These are phyloP conservation scores for Ganaspis brasiliensis DNA, from an alignment of 2,888 invertebrate species.

Conservation along the genomic window DNA sequence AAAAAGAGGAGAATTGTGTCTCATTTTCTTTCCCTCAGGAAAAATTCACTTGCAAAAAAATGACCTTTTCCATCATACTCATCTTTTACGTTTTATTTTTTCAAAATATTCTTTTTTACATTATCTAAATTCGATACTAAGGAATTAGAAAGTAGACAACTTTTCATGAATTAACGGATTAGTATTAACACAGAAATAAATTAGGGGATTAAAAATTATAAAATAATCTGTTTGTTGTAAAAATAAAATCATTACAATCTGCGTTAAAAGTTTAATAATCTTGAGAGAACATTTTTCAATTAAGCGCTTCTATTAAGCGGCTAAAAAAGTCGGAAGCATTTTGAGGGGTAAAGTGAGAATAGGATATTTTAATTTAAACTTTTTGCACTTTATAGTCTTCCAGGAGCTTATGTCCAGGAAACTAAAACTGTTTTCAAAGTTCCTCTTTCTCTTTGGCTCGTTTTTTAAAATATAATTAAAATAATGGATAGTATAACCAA, in stretches of 20 bases:
- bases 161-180: too few species aligned
- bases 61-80: background rate
- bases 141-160: background rate
- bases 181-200: too few species aligned
- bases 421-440: constrained; percentile 11
- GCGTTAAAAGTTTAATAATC: background rate
- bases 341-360: background rate
- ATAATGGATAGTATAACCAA: constrained; percentile 28
- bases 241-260: background rate
- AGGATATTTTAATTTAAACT: constrained; percentile 12
- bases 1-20: background rate
- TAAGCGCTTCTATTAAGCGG: constrained; percentile 15
- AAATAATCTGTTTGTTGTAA: background rate
- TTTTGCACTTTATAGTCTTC: constrained; percentile 14
- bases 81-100: background rate
- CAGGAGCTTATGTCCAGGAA: constrained; percentile 1
- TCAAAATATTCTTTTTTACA: background rate
- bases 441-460: background rate
- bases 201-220: too few species aligned
- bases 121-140: background rate
- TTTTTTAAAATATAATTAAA: constrained; percentile 31
- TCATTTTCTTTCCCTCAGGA: background rate
- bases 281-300: constrained; percentile 20
- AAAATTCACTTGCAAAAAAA: background rate
- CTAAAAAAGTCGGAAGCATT: background rate